Conservation (phyloP, 1,140 invertebrate species). For the Megathymus violae region DNA sequence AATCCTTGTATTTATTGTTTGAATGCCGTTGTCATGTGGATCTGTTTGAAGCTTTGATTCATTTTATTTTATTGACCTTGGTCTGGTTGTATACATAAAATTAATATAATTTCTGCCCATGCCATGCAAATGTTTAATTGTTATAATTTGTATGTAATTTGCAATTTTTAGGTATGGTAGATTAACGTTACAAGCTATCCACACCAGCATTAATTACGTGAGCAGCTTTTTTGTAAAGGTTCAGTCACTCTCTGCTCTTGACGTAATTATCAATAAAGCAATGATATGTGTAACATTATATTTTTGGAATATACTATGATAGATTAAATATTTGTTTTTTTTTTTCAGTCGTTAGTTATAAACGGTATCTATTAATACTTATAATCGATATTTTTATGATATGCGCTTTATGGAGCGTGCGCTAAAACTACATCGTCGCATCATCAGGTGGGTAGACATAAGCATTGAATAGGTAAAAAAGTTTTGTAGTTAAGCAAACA, state of each 20-base stretch:
- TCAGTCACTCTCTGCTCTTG: slow-evolving; percentile 39
- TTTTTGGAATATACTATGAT: slow-evolving; percentile 79
- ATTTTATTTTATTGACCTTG: not conserved
- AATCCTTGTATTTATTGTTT: slow-evolving; percentile 22
- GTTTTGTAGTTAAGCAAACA: too few relatives aligned
- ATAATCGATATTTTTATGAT: too few relatives aligned
- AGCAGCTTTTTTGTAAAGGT: slow-evolving; percentile 40
- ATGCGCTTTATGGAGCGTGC: too few relatives aligned
- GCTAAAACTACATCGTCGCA: too few relatives aligned
- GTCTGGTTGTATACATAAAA: not conserved
- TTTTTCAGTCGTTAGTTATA: too few relatives aligned
- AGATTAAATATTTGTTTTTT: slow-evolving; percentile 47
- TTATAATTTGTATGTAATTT: slow-evolving; percentile 33
- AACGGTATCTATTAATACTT: too few relatives aligned
- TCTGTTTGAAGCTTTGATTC: slow-evolving; percentile 21
- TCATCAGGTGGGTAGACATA: too few relatives aligned
- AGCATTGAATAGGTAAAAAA: too few relatives aligned
- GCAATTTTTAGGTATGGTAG: slow-evolving; percentile 27
- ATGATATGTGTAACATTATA: slow-evolving; percentile 79
- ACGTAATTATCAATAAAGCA: slow-evolving; percentile 63
- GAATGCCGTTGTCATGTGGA: slow-evolving; percentile 7
- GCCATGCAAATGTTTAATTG: too few relatives aligned
- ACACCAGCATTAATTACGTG: slow-evolving; percentile 10
- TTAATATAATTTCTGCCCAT: not conserved
- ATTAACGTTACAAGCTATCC: slow-evolving; percentile 7